Evolutionary conservation across 2,113 vertebrate species (phyloP), one percentile per base, ranked within the genome.

Genomic region (Oncorhynchus keta): DNA sequence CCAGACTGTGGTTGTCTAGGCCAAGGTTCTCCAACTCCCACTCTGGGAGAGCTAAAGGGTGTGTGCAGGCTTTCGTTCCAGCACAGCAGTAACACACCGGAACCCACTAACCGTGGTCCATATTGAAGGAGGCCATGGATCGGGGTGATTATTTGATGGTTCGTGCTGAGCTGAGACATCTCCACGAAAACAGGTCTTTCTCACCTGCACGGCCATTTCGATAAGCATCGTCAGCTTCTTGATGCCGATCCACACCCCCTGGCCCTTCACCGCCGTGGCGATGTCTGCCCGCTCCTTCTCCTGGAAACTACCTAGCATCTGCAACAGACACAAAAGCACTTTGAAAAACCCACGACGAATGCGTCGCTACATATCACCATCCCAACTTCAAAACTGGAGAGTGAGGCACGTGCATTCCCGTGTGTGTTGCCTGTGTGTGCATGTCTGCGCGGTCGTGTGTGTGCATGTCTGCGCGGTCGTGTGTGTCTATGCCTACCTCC

Each of bases 161-260:
- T 11, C 8, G 24, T 64, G 61, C 61, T 64, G 61, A 7, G 7
- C 61, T 55, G 51, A 18, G 16, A 55, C 39, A 45, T 45, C 8
- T 45, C 39, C 9, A 45, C 39, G 5, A 16, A 16, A 55, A 55
- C 59, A 26, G 18, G 18, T 11, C 13, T 5, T 5, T 73, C 94
- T 93, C 79, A 99, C 97, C 93, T 99, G 97, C 32, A 95, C 80
- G 1, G 97, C 95, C 97, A 98, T 99, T 89, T 97, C 97, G 28
- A 99, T 99, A 87, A 99, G 90, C 97, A 99, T 99, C 72, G 97
- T 94, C 80, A 99, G 87, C 93, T 99, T 99, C 80, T 99, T 99
- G 76, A 99, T 98, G 18, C 97, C 97, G 1, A 99, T 96, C 94
- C 94, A 97, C 85, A 99, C 91, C 0, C 68, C 12, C 12, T 86